These are phyloP conservation scores for Melolontha melolontha DNA, from an alignment of 2,888 invertebrate species.

Conservation along the genomic window DNA sequence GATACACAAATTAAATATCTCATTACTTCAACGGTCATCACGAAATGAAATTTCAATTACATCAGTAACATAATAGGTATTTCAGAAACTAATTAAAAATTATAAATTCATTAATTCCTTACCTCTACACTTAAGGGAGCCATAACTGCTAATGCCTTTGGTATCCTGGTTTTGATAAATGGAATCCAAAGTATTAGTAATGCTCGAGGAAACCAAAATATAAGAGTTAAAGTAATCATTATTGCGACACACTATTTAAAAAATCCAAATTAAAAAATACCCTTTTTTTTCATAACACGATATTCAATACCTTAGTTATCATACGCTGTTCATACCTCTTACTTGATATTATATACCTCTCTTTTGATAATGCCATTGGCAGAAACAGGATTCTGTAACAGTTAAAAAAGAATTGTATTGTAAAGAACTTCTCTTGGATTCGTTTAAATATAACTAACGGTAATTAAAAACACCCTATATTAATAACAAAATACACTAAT, in stretches of 20 bases:
- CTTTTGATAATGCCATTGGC: constrained; percentile 45
- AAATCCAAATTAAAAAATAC: constrained; percentile 10
- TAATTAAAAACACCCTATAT: too few species aligned
- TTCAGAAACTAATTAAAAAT: too few species aligned
- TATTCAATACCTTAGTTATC: constrained; percentile 47
- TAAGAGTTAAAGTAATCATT: constrained; percentile 60
- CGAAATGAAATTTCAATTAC: too few species aligned
- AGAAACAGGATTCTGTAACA: constrained; percentile 45
- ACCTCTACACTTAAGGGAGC: constrained; percentile 70
- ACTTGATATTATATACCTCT: constrained; percentile 20
- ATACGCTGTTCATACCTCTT: constrained; percentile 38
- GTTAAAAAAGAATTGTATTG: too few species aligned
- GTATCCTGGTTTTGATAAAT: constrained; percentile 62
- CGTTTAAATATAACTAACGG: too few species aligned
- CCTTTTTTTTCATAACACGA: not conserved
- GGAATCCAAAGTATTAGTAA: constrained; percentile 61
- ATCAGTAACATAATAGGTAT: too few species aligned
- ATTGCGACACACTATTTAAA: constrained; percentile 65
- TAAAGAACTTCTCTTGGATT: too few species aligned
- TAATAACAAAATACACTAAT: too few species aligned
- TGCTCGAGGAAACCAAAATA: constrained; percentile 66
- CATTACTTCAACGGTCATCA: too few species aligned
- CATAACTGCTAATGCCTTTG: constrained; percentile 65
- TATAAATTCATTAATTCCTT: constrained; percentile 28
- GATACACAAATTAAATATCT: too few species aligned